Evolutionary conservation across 30 jellyfish, hydroid and myxozoan species (phyloP), one percentile per base, ranked within the genome.

Genomic region (Calvadosia cruxmelitensis): DNA sequence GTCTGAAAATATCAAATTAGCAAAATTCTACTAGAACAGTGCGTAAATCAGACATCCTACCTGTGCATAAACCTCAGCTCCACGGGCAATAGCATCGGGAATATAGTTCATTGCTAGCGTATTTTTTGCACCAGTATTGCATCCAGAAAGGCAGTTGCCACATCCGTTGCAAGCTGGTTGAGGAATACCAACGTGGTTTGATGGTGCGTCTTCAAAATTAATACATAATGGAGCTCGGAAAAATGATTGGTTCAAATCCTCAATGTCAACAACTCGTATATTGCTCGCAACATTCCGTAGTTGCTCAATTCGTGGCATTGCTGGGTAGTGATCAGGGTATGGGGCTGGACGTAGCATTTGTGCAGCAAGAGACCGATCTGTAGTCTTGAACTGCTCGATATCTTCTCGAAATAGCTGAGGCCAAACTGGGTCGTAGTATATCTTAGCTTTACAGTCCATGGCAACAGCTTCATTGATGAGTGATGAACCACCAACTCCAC

Each of bases 141-240:
- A 89, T 0, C 98, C 98, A 63, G 98, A 87, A 74, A 89, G 63
- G 76, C 98, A 89, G 57, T 89, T 89, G 2, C 98, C 98, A 74
- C 98, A 89, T 1, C 98, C 98, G 69, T 89, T 89, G 53, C 98
- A 89, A 16, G 98, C 98, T 34, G 98, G 76, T 50, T 89, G 98
- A 26, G 98, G 85, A 49, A 78, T 71, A 1, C 95, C 98, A 64
- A 81, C 95, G 79, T 89, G 98, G 66, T 89, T 89, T 1, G 71
- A 31, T 27, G 98, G 98, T 42, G 93, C 73, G 74, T 89, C 95
- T 48, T 93, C 82, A 64, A 89, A 89, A 67, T 89, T 89, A 7
- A 89, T 61, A 75, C 48, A 53, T 52, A 89, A 67, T 24, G 98
- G 98, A 13, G 98, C 71, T 71, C 98, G 75, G 66, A 52, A 89